Percentiles rank a stretch among this genome's conserved stretches.
phyloP scores from a whole-genome alignment of 1,140 invertebrate species.

The Glossosoma conforme region DNA sequence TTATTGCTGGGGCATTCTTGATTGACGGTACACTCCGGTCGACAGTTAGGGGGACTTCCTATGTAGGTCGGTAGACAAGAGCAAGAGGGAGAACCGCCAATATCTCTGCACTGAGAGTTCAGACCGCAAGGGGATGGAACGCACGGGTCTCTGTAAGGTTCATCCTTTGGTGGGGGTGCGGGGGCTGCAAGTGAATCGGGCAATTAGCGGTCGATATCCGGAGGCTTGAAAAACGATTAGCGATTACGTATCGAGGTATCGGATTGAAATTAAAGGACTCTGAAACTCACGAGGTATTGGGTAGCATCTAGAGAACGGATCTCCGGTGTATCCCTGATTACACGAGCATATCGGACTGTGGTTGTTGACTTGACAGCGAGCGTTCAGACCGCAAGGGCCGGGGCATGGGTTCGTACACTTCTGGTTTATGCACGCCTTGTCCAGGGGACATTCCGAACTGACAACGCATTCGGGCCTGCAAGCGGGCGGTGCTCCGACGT shows the following conservation, averaged over 20 bases:
- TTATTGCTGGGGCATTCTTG: conserved; percentile 62
- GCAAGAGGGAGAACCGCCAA: conserved; percentile 60
- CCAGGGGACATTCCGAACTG: conserved; percentile 57
- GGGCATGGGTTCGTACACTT: conserved; percentile 61
- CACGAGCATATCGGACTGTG: conserved; percentile 61
- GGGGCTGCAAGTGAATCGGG: conserved; percentile 36
- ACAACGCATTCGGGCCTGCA: conserved; percentile 59
- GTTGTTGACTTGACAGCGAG: conserved; percentile 59
- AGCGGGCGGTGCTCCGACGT: conserved; percentile 47
- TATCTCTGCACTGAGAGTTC: conserved; percentile 61
- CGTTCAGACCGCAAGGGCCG: conserved; percentile 57
- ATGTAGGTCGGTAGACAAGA: conserved; percentile 61
- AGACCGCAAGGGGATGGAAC: conserved; percentile 69
- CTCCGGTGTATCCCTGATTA: conserved; percentile 55
- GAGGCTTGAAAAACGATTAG: too few species aligned
- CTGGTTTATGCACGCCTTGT: conserved; percentile 57
- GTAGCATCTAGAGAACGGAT: conserved; percentile 61
- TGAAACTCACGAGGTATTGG: conserved; percentile 35
- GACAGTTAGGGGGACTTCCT: conserved; percentile 67
- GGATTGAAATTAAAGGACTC: neutral
- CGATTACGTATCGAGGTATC: neutral
- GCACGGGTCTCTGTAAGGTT: conserved; percentile 57
- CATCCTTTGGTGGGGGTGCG: conserved; percentile 29
- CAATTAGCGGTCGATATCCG: too few species aligned
- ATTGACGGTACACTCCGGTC: conserved; percentile 69